Evolutionary conservation across 2,888 invertebrate species (phyloP), one percentile per base, ranked within the genome.

Genomic region (Antheraea yamamai): DNA sequence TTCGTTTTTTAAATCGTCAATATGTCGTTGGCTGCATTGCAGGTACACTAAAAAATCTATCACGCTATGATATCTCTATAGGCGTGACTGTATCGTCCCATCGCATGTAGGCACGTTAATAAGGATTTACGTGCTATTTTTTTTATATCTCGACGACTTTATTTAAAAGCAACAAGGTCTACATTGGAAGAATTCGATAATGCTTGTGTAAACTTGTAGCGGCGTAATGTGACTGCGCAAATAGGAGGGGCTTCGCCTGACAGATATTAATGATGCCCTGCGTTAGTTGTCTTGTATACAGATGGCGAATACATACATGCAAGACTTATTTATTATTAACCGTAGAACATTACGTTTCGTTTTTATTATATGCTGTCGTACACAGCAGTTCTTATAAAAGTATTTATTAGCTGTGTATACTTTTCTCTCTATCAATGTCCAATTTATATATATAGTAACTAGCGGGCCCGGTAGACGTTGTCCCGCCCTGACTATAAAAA

Each of bases 231-330:
- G 79, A 85, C 87, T 86, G 89, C 89, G 88, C 89, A 89, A 87
- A 85, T 88, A 92, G 93, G 93, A 86, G 94, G 92, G 83, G 92
- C 82, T 85, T 77, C 78, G 77, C 75, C 86, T 87, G 92, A 92
- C 92, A 89, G 89, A 83, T 91, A 94, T 94, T 92, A 93, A 93
- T 92, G 92, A 90, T 85, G 85, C 79, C 83, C 87, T 84, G 85
- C 76, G 73, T 78, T 76, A 78, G 80, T 77, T 72, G 75, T 61
- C 75, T 52, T 71, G 74, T 77, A 75, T 72, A 75, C 71, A 74
- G 47, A 26, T 47, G 58, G 26, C 51, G 61, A 12, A 47, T 2
- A 4, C 20, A 61, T 72, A 30, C 30, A n/a, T 52, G 51, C 4
- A 30, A 30, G 64, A 30, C 12, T 68, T 68, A 68, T 68, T 74